These are phyloP conservation scores for Chaetorhynchus papuensis DNA, from an alignment of 2,113 vertebrate species.

Conservation along the genomic window DNA sequence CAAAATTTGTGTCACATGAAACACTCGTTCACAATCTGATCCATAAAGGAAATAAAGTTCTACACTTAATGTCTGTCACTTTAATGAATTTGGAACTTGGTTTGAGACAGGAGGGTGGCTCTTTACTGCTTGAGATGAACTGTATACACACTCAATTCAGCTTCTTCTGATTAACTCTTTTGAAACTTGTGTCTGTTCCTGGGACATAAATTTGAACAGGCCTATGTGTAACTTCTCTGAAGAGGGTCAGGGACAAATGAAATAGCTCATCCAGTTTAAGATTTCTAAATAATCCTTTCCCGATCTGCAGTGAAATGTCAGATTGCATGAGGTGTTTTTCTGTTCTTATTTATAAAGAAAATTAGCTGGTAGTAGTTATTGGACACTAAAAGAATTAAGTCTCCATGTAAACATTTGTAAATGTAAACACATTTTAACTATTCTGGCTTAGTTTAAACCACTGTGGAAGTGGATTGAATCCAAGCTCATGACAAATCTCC, in stretches of 20 bases:
- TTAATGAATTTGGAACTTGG: neutral
- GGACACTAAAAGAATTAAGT: slow-evolving; percentile 1
- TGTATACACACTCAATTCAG: neutral
- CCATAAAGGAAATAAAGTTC: neutral
- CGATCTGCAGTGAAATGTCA: neutral
- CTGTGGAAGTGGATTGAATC: neutral
- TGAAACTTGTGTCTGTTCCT: neutral
- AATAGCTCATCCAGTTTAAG: neutral
- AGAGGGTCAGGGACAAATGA: neutral
- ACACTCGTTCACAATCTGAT: neutral
- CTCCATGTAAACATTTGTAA: neutral
- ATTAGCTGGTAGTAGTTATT: neutral
- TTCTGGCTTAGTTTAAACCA: neutral
- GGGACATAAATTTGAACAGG: neutral
- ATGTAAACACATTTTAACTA: slow-evolving; percentile 8
- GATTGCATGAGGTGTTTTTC: neutral
- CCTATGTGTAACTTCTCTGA: neutral
- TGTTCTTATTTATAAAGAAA: neutral
- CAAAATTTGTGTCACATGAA: neutral
- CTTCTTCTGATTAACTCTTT: neutral
- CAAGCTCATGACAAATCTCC: neutral
- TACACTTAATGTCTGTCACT: neutral
- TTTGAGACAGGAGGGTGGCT: neutral
- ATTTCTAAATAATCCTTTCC: neutral
- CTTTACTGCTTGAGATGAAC: neutral